Evolutionary conservation across 2,113 vertebrate genomes (phyloP).

Genomic region (Syngnathus floridae): DNA sequence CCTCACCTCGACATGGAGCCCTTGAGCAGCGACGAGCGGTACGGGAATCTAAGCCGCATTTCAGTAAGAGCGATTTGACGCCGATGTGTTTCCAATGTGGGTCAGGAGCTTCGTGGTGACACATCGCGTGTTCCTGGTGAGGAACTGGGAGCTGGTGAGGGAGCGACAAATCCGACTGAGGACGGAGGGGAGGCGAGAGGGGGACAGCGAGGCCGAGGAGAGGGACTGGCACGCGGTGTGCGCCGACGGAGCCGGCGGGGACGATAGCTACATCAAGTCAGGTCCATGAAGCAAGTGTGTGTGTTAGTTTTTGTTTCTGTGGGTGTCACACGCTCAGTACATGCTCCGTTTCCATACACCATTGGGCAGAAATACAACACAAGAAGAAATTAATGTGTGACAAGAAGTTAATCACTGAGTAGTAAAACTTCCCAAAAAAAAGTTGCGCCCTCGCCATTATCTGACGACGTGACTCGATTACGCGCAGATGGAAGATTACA

Average conservation of each 20-base stretch:
- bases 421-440: neutral
- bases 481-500: neutral
- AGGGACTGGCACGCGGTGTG: conserved; percentile 26
- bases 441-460: neutral
- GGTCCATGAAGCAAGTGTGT: conserved; percentile 74
- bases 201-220: conserved; percentile 45
- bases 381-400: neutral
- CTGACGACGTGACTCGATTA: neutral
- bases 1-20: conserved; percentile 86
- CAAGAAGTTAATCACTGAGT: neutral
- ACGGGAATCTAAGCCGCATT: conserved; percentile 16
- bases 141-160: conserved; percentile 91
- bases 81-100: conserved; percentile 8
- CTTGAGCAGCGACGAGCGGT: conserved; percentile 86
- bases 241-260: conserved; percentile 48
- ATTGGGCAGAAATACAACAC: neutral
- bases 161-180: conserved; percentile 83
- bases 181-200: conserved; percentile 65
- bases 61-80: conserved; percentile 8
- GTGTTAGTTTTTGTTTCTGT: conserved; percentile 72
- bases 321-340: conserved; percentile 47
- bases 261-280: conserved; percentile 68
- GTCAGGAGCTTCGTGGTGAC: conserved; percentile 87
- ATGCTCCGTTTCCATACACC: conserved; percentile 6
- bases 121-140: conserved; percentile 86